A percentile compares a stretch with the other conserved stretches of the same genome.
These are phyloP conservation scores for Myiotriccus ornatus DNA, from an alignment of 2,797 vertebrate genomes.

Conservation along the genomic window DNA sequence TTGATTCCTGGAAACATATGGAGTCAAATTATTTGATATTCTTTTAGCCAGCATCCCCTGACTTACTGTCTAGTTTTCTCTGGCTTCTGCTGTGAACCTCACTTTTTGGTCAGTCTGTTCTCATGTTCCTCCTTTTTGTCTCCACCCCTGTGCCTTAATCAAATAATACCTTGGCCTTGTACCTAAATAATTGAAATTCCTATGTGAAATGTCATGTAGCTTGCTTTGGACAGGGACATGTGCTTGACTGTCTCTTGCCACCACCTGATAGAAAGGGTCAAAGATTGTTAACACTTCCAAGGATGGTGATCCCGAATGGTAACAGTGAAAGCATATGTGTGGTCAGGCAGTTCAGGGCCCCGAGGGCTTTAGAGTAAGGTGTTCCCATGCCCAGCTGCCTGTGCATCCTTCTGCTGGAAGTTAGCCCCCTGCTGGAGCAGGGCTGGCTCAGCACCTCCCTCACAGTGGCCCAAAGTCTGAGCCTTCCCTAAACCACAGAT, in stretches of 20 bases:
- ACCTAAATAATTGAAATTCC: conserved; percentile 41
- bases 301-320: not conserved
- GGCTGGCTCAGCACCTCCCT: not conserved
- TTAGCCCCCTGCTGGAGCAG: not conserved
- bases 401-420: not conserved
- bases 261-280: not conserved
- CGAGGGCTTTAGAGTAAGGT: not conserved
- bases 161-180: conserved; percentile 28
- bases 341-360: not conserved
- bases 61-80: not conserved
- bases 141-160: not conserved
- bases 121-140: not conserved
- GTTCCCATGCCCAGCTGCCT: not conserved
- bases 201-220: not conserved
- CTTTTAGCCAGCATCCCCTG: not conserved
- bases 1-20: not conserved
- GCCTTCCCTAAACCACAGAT: not conserved
- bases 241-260: not conserved
- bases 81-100: not conserved
- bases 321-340: not conserved
- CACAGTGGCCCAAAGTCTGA: not conserved
- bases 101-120: not conserved
- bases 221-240: not conserved
- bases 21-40: not conserved
- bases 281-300: not conserved